Conservation (phyloP, 2,888 invertebrate species). For the Amphimallon solstitiale region DNA sequence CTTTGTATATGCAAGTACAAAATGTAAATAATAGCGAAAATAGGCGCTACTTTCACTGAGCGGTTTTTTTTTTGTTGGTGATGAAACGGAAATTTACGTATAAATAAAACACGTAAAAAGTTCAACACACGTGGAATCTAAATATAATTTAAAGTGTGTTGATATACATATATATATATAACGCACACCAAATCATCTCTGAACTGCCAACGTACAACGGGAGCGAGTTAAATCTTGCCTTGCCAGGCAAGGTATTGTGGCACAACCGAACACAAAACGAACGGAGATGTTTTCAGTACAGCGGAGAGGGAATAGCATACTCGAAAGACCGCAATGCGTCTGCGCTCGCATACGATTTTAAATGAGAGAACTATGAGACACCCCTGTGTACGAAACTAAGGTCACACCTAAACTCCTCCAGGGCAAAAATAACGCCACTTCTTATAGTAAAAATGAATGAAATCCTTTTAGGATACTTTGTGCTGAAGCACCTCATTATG, state of each 20-base stretch:
- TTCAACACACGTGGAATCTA: constrained; percentile 47
- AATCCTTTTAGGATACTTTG: too few relatives aligned
- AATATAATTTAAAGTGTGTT: constrained; percentile 42
- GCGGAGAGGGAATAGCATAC: constrained; percentile 40
- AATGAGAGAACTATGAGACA: constrained; percentile 42
- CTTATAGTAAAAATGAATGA: too few relatives aligned
- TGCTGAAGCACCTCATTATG: too few relatives aligned
- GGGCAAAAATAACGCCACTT: constrained; percentile 22
- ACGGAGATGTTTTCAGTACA: constrained; percentile 22
- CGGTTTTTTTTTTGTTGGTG: constrained; percentile 30
- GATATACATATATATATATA: constrained; percentile 24
- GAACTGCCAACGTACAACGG: constrained; percentile 15
- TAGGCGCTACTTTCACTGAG: constrained; percentile 4
- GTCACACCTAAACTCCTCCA: constrained; percentile 43
- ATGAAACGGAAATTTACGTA: constrained; percentile 42
- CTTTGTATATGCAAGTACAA: constrained; percentile 2
- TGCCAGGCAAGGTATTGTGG: constrained; percentile 33
- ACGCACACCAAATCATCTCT: background rate
- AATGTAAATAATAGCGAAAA: constrained; percentile 18
- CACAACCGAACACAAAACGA: background rate
- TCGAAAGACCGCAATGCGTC: constrained; percentile 35
- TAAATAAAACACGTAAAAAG: constrained; percentile 43
- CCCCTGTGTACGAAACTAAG: constrained; percentile 42
- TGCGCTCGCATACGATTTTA: constrained; percentile 40
- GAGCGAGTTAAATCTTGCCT: constrained; percentile 1